These are phyloP conservation scores for Ornithoptera alexandrae DNA, from an alignment of 2,888 invertebrate genomes.

Conservation along the genomic window DNA sequence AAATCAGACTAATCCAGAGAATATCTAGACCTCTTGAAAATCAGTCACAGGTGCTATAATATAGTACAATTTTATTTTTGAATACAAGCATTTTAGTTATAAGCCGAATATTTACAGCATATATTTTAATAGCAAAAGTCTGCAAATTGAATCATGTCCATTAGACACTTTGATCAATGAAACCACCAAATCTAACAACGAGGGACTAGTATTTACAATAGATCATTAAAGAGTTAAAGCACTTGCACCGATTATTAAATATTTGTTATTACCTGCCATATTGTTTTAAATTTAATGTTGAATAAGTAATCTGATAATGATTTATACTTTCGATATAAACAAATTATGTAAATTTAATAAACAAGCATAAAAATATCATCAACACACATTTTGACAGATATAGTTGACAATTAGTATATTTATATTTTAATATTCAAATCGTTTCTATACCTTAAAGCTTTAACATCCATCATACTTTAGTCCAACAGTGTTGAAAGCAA, in stretches of 20 bases:
- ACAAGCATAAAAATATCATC: conserved; percentile 42
- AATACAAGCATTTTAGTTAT: no score
- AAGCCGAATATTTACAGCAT: no score
- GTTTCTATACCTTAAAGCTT: not conserved
- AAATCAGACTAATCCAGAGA: no score
- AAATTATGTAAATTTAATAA: conserved; percentile 43
- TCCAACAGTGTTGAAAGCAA: not conserved
- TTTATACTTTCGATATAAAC: conserved; percentile 39
- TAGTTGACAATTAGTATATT: conserved; percentile 13
- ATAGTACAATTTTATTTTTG: no score
- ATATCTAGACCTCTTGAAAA: no score
- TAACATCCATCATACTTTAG: not conserved
- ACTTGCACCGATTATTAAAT: not conserved
- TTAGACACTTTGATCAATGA: no score
- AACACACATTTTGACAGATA: conserved; percentile 17
- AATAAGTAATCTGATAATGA: conserved; percentile 23
- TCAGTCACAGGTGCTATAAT: no score
- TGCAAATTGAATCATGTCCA: no score
- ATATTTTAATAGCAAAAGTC: no score
- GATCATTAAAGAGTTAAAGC: not conserved
- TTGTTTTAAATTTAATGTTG: conserved; percentile 12
- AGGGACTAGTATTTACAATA: not conserved
- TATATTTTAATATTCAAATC: conserved; percentile 1
- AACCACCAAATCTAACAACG: no score
- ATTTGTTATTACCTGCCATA: conserved; percentile 37